Base-by-base conservation (phyloP, 2,888 invertebrate species). In the Apamea anceps region DNA sequence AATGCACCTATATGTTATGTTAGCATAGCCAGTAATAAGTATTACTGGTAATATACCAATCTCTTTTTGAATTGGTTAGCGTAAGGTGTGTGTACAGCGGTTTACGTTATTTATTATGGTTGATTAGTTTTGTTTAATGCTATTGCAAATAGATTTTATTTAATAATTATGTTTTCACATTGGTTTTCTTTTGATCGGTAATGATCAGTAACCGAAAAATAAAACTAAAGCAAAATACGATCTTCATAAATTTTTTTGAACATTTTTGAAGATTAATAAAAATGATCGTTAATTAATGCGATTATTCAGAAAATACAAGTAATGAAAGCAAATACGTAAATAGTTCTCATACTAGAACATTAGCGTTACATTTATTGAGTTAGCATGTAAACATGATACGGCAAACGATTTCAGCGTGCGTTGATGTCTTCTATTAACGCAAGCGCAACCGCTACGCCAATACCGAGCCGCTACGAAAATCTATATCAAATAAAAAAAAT, bases 391-490 rank as follows among this genome's bases (percentile, higher is more conserved):
- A 75, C n/a, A 45, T 72, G 63, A 25, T 73, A 86, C 71, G 75
- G 51, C 28, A 68, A 81, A 79, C 54, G 37, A 73, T 75, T 82
- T 72, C 75, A 79, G 75, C 80, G 84, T 88, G 91, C 94, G 93
- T 94, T 92, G 90, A 93, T 87, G 91, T 93, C 93, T 93, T 93
- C 86, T 88, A 70, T 87, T 84, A 82, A 74, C 62, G 75, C 82
- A 81, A 76, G 48, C 67, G 74, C 18, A 75, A 81, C 74, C 62
- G 67, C 67, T 84, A 84, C 80, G 79, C 65, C 57, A 42, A 73
- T 6, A 45, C 63, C 32, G 12, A 70, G 42, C 51, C 62, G 51
- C 75, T 79, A 75, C 54, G 63, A 75, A 86, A 63, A 48, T 28
- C 0, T 25, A 10, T 25, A 25, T 25, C 7, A 54, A 21, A 54